Evolutionary conservation across 1,140 invertebrate species (phyloP), one percentile per base, ranked within the genome.

Genomic region (Diuraphis noxia): DNA sequence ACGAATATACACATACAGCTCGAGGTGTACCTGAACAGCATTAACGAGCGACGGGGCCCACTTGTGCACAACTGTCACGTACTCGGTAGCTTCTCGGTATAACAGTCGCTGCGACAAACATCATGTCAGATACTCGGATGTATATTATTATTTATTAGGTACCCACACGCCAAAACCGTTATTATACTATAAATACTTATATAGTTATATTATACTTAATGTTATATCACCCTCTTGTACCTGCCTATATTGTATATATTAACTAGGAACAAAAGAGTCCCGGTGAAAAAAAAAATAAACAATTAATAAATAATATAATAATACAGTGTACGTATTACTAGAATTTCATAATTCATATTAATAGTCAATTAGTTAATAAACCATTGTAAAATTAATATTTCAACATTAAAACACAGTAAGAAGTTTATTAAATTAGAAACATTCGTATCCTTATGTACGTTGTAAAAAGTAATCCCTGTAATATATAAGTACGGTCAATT

Each of bases 61-160:
- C 46, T 49, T 86, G 34, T 86, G 85, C 21, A 86, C 46, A 21
- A 52, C 46, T 8, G 9, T 86, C 85, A 86, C 85, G 85, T 86
- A 72, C 56, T 56, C 56, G 30, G 56, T 72, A 63, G n/a, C 13
- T 72, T 6, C 56, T 13, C n/a, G 19, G 41, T 25, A 52, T 49
- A 52, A 25, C 34, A 86, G 8, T 46, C 85, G 85, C 23, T 86
- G 46, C 85, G 85, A 86, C 85, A 52, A 86, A 86, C 34, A 52
- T 23, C 9, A 46, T 86, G 85, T 52, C 36, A 36, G 25, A 56
- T n/a, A 72, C n/a, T 72, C 56, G 25, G 13, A 72, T 17, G 52
- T 17, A 72, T 2, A 4, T 72, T 72, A 72, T 63, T 72, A n/a
- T n/a, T n/a, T n/a, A 72, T n/a, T 72, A 72, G n/a, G n/a, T 34